Evolutionary conservation across 2,113 vertebrate genomes (phyloP), one percentile per base, ranked within the genome.

Genomic region (Deroptyus accipitrinus): DNA sequence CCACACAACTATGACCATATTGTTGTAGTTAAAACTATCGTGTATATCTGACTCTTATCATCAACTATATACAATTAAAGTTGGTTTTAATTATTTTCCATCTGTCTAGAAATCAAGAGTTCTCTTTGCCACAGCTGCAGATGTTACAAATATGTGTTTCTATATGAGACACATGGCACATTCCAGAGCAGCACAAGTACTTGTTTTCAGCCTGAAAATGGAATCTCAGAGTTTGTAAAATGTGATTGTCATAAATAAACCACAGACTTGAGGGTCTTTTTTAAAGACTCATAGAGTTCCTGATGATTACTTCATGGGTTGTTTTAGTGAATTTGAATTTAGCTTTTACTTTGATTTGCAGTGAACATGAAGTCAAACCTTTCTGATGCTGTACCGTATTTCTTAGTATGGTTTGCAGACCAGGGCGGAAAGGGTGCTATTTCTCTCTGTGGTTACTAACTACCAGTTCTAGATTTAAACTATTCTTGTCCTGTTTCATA

Each of bases 171-270:
- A 74, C 82, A 80, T 55, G 64, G 82, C 92, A 81, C 90, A 92
- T 96, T 92, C 95, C 80, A 14, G 83, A 81, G 88, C 74, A 95
- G 95, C 95, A 92, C 96, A 88, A 96, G 90, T 63, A 78, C 94
- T 95, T 92, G 85, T 93, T 95, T 97, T 94, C 81, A 95, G 95
- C 82, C 84, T 96, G 81, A 83, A 97, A 94, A 80, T 20, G 23
- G 81, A 91, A 76, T 89, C 14, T 48, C 61, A 55, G 77, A 49
- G 31, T 92, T 90, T 95, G 80, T 67, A 83, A 92, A 88, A 95
- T 63, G 12, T 46, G 77, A 85, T 96, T 87, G 83, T 83, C 90
- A 76, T 91, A 97, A n/a, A 88, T 84, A 92, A 95, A 85, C 80
- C 51, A 51, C 78, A 83, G 54, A 17, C 64, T 86, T 19, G 44